phyloP scores from a whole-genome alignment of 2,113 vertebrate genomes.

The Sprattus sprattus region DNA sequence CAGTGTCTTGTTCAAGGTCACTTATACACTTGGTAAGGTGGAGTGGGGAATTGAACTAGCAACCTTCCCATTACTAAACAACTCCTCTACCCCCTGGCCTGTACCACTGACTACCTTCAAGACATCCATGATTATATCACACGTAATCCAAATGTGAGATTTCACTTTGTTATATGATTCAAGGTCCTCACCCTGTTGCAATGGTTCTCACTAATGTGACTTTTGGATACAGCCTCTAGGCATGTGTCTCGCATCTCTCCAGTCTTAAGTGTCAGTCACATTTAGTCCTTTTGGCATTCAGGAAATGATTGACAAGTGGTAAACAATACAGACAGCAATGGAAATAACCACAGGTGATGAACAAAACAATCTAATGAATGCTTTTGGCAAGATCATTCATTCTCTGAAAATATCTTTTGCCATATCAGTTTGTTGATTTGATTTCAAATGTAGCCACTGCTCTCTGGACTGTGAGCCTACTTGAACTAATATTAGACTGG shows the following conservation, averaged over 20 bases:
- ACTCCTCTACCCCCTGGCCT: too few relatives aligned
- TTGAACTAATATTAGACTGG: background rate
- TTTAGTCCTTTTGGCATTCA: slow-evolving; percentile 10
- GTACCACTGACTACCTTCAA: too few relatives aligned
- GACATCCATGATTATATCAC: background rate
- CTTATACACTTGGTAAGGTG: too few relatives aligned
- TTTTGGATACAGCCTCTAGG: background rate
- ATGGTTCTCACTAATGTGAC: background rate
- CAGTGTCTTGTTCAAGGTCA: too few relatives aligned
- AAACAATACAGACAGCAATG: slow-evolving; percentile 28
- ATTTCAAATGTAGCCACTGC: background rate
- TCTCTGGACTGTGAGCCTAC: background rate
- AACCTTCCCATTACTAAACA: too few relatives aligned
- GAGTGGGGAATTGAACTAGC: too few relatives aligned
- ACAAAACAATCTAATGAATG: background rate
- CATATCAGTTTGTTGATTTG: background rate
- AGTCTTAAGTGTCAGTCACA: background rate
- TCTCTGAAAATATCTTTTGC: background rate
- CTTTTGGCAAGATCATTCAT: background rate
- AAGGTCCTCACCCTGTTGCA: background rate
- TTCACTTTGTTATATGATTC: background rate
- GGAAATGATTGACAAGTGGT: slow-evolving; percentile 33
- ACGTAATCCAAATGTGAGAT: background rate
- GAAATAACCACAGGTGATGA: slow-evolving; percentile 23
- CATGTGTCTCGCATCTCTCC: background rate